Evolutionary conservation across 1,140 invertebrate genomes (phyloP), one percentile per base, ranked within the genome.

Genomic region (Steinernema khuongi): DNA sequence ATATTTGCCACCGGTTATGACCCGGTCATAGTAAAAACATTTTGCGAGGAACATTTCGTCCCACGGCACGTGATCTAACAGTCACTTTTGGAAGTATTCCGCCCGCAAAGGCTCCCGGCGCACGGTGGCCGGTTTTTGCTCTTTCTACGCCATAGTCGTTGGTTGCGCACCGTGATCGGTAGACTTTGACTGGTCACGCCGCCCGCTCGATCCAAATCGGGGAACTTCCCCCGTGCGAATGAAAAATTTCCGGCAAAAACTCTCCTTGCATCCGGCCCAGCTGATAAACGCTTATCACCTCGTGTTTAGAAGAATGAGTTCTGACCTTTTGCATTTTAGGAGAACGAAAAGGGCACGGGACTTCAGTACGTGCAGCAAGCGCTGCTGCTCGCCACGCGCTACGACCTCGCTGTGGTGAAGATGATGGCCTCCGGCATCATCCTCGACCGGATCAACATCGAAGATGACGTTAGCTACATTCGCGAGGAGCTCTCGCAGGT

Each of bases 141-240:
- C 50, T 60, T 22, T 7, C 50, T 60, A 60, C 50, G 50, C 50
- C 50, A 60, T 22, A 60, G 22, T 26, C 50, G 50, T 60, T 60
- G 50, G 50, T 60, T 60, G 50, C 50, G 22, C 14, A 22, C 50
- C 50, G 50, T 22, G 50, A 60, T 60, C 50, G 22, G 11, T 60
- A 60, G 22, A 60, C 50, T 60, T 60, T 60, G 50, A 60, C 50
- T 60, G 50, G 50, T 60, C 50, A 60, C 50, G 50, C 50, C 26
- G 50, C 26, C 7, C 22, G 11, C 50, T 60, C 22, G 14, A n/a
- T 7, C 50, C 50, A 22, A n/a, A n/a, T n/a, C n/a, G n/a, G n/a
- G n/a, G n/a, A n/a, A n/a, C n/a, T n/a, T n/a, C n/a, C n/a, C n/a
- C n/a, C n/a, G n/a, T n/a, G n/a, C n/a, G n/a, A n/a, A n/a, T n/a